Evolutionary conservation across 1,140 invertebrate species (phyloP).

Genomic region (Galleria mellonella): DNA sequence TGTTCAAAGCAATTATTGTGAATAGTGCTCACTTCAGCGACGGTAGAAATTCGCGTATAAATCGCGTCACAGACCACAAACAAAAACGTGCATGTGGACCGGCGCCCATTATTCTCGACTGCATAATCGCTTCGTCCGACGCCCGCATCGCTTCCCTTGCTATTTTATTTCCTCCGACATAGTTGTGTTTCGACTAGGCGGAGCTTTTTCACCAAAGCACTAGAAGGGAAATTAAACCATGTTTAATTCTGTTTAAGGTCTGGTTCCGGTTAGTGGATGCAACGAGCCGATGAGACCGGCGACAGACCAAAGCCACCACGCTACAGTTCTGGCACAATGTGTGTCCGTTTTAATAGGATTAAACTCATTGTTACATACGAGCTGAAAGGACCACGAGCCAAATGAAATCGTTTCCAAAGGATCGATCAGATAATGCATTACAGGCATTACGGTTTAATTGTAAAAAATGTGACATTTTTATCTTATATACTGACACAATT

Average conservation of each 20-base stretch:
- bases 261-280: conserved; percentile 57
- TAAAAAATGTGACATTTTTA: too few relatives aligned
- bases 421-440: conserved; percentile 36
- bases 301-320: conserved; percentile 69
- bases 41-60: conserved; percentile 72
- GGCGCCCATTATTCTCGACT: conserved; percentile 72
- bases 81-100: conserved; percentile 74
- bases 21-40: conserved; percentile 71
- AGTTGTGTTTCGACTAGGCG: conserved; percentile 67
- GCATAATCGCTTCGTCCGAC: conserved; percentile 73
- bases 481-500: too few relatives aligned
- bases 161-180: conserved; percentile 72
- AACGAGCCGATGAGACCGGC: conserved; percentile 54
- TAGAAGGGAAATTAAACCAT: conserved; percentile 69
- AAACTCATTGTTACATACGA: conserved; percentile 71
- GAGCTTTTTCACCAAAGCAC: conserved; percentile 53
- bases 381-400: conserved; percentile 59
- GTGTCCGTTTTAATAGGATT: conserved; percentile 71
- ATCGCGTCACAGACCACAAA: conserved; percentile 74
- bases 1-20: conserved; percentile 72
- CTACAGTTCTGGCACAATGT: conserved; percentile 69
- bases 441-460: too few relatives aligned
- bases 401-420: conserved; percentile 62
- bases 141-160: conserved; percentile 70
- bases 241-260: conserved; percentile 72